Evolutionary conservation across 2,888 invertebrate genomes (phyloP), one percentile per base, ranked within the genome.

Genomic region (Morpho deidamia): DNA sequence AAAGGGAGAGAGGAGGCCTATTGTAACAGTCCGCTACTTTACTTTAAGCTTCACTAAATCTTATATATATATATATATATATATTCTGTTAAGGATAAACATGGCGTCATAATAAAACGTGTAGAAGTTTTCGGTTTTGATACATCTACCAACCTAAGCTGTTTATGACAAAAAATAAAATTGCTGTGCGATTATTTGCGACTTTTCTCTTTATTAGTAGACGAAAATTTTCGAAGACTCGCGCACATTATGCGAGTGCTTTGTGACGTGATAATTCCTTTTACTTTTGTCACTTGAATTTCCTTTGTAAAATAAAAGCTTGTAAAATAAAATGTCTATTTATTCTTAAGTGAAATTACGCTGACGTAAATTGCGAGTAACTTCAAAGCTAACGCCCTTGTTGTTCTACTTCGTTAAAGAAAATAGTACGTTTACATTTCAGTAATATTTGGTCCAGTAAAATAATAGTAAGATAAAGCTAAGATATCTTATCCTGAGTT

Each of bases 151-250:
- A n/a, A n/a, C n/a, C n/a, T n/a, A n/a, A n/a, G n/a, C n/a, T n/a
- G n/a, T n/a, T n/a, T n/a, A n/a, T n/a, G n/a, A n/a, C n/a, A n/a
- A 23, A n/a, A 40, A 12, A 49, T 41, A 11, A 11, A 42, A 34
- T 42, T 41, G n/a, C n/a, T 44, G 34, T 41, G 11, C 53, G 53
- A 14, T 23, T 32, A 32, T 35, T 45, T 55, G 47, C 55, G 42
- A n/a, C 11, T 48, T 45, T 38, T 69, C 51, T 41, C 58, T 38
- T 11, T 33, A 51, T 50, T 47, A 54, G 40, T 48, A 64, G 70
- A 74, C 71, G 72, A 70, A 69, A 74, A 62, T 64, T 61, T 59
- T 59, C 62, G 57, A 52, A 40, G 44, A 51, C 51, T 48, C 45
- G 55, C 46, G 51, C 51, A 56, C 47, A 53, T 55, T 48, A 47